Evolutionary conservation across 2,113 vertebrate species (phyloP).

Genomic region (Cyanoramphus novaezelandiae): DNA sequence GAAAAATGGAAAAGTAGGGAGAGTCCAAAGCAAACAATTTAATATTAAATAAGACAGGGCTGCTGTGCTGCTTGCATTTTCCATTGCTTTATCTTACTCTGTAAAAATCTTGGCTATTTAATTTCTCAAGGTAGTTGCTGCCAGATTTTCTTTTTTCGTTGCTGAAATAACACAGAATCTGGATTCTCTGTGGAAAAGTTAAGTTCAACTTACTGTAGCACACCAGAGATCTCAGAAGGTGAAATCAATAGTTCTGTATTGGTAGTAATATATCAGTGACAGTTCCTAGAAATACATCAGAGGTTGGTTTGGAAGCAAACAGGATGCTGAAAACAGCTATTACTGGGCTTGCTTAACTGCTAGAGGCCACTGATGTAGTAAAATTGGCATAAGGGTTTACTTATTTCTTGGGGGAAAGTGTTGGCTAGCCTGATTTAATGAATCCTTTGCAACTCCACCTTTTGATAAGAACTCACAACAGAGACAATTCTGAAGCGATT

Average conservation of each 20-base stretch:
- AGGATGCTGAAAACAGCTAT: neutral
- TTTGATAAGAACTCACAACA: neutral
- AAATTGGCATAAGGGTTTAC: neutral
- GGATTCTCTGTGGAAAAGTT: neutral
- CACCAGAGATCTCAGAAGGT: neutral
- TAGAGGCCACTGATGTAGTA: neutral
- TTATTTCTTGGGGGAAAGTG: neutral
- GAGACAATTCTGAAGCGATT: neutral
- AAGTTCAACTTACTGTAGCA: neutral
- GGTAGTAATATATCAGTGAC: neutral
- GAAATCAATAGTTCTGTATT: neutral
- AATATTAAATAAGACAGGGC: neutral
- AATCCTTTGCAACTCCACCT: neutral
- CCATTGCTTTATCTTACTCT: neutral
- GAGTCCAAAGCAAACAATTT: neutral
- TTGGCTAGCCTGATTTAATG: neutral
- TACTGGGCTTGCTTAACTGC: neutral
- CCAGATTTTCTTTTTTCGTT: slow-evolving; percentile 5
- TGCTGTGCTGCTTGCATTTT: neutral
- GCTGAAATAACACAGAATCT: neutral
- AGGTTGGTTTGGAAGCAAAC: neutral
- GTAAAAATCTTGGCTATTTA: neutral
- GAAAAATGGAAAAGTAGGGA: neutral
- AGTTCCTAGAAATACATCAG: neutral
- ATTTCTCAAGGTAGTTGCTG: neutral